These are phyloP conservation scores for Catocala fraxini DNA, from an alignment of 2,888 invertebrate genomes.

Conservation along the genomic window DNA sequence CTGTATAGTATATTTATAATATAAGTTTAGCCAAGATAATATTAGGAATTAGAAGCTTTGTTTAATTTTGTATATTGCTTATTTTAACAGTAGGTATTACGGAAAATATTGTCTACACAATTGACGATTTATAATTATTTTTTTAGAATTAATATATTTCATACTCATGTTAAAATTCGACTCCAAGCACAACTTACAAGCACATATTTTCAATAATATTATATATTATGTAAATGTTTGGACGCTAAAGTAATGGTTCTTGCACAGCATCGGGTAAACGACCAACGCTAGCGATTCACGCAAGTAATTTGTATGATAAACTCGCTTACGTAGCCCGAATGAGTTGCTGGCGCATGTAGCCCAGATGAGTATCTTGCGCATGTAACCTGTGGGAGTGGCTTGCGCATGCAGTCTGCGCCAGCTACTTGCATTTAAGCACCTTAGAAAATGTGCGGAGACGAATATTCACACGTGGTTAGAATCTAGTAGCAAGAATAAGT, in stretches of 20 bases:
- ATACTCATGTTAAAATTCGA: slow-evolving; percentile 8
- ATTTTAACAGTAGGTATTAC: slow-evolving; percentile 40
- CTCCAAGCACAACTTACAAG: slow-evolving; percentile 5
- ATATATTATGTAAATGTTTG: background rate
- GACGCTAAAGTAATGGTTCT: background rate
- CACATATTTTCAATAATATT: slow-evolving; percentile 1
- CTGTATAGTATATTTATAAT: slow-evolving; percentile 31
- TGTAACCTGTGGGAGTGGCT: too few species aligned
- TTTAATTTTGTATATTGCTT: slow-evolving; percentile 47
- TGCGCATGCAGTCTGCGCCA: too few species aligned
- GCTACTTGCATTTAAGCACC: too few species aligned
- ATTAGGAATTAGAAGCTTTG: slow-evolving; percentile 41
- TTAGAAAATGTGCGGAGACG: slow-evolving; percentile 8
- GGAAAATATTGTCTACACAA: slow-evolving; percentile 81
- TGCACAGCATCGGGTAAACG: too few species aligned
- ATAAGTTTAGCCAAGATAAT: slow-evolving; percentile 37
- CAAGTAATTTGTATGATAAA: too few species aligned
- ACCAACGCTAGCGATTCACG: too few species aligned
- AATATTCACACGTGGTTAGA: slow-evolving; percentile 8
- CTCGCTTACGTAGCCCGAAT: too few species aligned
- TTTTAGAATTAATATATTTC: slow-evolving; percentile 25
- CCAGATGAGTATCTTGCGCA: too few species aligned
- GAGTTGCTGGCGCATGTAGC: too few species aligned
- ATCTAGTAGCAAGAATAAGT: slow-evolving; percentile 22
- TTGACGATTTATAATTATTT: slow-evolving; percentile 65